Evolutionary conservation across 1,140 invertebrate species (phyloP).

Genomic region (Halotydeus destructor): DNA sequence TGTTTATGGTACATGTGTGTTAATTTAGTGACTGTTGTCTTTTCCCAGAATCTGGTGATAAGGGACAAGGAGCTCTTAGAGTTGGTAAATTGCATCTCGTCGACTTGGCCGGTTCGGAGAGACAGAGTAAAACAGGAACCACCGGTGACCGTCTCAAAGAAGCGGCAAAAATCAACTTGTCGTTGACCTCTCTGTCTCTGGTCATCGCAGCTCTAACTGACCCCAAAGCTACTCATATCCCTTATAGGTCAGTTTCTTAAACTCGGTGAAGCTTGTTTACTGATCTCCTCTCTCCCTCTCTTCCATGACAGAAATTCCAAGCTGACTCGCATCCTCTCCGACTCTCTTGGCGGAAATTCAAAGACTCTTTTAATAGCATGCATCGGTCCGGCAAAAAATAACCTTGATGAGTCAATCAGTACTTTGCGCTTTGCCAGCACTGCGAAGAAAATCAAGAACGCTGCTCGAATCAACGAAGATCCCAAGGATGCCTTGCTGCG

Average conservation of each 20-base stretch:
- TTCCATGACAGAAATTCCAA: conserved; percentile 46
- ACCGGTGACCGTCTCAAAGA: conserved; percentile 69
- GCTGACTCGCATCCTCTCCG: conserved; percentile 70
- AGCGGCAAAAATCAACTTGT: conserved; percentile 86
- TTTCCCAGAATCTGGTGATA: too few species aligned
- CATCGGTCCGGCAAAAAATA: conserved; percentile 70
- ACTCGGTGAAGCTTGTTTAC: not conserved
- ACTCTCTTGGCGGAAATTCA: conserved; percentile 84
- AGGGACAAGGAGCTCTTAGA: conserved; percentile 23
- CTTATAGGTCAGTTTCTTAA: conserved; percentile 41
- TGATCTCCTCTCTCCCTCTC: not conserved
- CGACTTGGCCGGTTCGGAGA: conserved; percentile 63
- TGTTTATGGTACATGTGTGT: too few species aligned
- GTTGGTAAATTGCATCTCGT: conserved; percentile 63
- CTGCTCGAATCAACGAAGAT: conserved; percentile 88
- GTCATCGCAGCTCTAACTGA: conserved; percentile 87
- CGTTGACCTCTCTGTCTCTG: conserved; percentile 75
- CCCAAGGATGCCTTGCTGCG: conserved; percentile 88
- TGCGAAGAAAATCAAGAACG: conserved; percentile 93
- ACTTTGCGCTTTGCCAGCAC: conserved; percentile 89
- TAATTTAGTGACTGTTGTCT: too few species aligned
- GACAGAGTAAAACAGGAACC: conserved; percentile 76
- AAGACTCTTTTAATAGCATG: conserved; percentile 72
- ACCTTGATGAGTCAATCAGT: conserved; percentile 93
- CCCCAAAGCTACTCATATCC: conserved; percentile 77